Percentiles rank a stretch among this genome's conserved stretches.
These are phyloP conservation scores for Nyctibius bracteatus DNA, from an alignment of 2,113 vertebrate species.

Conservation along the genomic window DNA sequence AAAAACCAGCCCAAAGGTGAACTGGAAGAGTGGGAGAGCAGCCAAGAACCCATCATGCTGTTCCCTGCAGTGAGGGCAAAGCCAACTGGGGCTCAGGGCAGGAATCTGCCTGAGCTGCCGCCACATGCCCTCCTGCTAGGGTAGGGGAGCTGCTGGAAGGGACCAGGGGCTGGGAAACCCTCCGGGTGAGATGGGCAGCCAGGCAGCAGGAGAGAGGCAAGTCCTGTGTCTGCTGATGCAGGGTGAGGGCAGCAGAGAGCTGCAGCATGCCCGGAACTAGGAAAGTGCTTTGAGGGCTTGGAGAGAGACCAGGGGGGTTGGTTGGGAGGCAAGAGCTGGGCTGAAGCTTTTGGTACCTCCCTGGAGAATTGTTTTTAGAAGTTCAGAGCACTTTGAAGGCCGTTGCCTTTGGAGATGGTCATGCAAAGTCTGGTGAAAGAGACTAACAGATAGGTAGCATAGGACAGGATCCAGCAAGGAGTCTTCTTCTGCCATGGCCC, in stretches of 20 bases:
- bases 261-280: neutral
- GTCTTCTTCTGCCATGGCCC: accelerated
- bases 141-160: neutral
- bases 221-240: neutral
- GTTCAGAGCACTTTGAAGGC: neutral
- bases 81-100: neutral
- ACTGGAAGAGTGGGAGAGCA: neutral
- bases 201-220: neutral
- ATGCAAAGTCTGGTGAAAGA: neutral
- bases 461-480: neutral
- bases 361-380: neutral
- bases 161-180: neutral
- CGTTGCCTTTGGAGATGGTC: neutral
- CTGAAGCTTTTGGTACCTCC: neutral
- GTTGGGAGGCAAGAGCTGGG: neutral
- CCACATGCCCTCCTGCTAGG: neutral
- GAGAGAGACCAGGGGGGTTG: too few species aligned
- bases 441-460: neutral
- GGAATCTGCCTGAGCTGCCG: neutral
- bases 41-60: neutral
- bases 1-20: neutral
- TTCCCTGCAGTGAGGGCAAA: neutral
- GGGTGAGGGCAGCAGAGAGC: constrained; percentile 14
- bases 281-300: neutral
- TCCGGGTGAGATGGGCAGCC: accelerated